Percentiles rank a stretch among this genome's conserved stretches.
Conservation (phyloP, 2,113 vertebrate genomes). For the Melanotaenia duboulayi region DNA sequence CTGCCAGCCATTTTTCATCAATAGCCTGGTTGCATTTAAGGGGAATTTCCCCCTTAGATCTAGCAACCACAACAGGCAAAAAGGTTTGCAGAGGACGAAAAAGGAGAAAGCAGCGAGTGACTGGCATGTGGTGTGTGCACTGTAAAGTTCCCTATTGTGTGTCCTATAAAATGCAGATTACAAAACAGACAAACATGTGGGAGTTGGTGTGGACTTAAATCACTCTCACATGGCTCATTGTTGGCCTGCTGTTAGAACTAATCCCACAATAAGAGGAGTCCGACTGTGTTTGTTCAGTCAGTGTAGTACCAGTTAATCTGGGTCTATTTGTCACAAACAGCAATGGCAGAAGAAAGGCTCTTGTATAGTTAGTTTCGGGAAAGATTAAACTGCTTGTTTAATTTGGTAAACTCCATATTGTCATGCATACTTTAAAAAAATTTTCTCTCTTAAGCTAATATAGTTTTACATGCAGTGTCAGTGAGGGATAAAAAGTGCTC, state of each 20-base stretch:
- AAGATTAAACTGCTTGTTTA: neutral
- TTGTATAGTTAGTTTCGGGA: neutral
- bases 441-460: too few species aligned
- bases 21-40: slow-evolving; percentile 63
- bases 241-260: slow-evolving; percentile 11
- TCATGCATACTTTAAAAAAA: neutral
- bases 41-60: slow-evolving; percentile 63
- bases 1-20: slow-evolving; percentile 62
- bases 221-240: slow-evolving; percentile 41
- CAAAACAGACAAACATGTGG: slow-evolving; percentile 42
- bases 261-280: slow-evolving; percentile 9
- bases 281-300: neutral
- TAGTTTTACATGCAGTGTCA: too few species aligned
- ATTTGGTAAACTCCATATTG: neutral
- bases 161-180: slow-evolving; percentile 35
- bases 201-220: slow-evolving; percentile 31
- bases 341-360: neutral
- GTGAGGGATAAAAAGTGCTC: too few species aligned
- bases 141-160: slow-evolving; percentile 24
- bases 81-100: slow-evolving; percentile 30
- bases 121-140: slow-evolving; percentile 47
- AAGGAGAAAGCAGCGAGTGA: slow-evolving; percentile 66
- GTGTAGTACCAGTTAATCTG: neutral
- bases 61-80: slow-evolving; percentile 58
- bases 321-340: neutral